Base-by-base conservation (phyloP, 2,888 invertebrate species). In the Drosophila algonquin region DNA sequence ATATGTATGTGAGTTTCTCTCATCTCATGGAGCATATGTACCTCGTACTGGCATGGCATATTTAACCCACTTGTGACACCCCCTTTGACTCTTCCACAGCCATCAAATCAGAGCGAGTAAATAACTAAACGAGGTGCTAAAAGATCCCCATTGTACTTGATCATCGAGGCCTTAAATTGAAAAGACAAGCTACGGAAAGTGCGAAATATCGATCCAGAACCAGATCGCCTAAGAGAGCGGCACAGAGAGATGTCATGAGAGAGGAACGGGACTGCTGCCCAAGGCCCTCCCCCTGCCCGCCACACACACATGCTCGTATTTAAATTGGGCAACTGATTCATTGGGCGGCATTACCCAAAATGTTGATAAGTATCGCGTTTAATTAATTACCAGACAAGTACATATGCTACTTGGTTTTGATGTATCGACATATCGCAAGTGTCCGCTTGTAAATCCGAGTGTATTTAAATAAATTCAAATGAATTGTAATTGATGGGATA, bases 391-490 rank as follows among this genome's bases (percentile, higher is more conserved):
- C 57, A 69, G 71, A 69, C 77, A 75, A 73, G 77, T 72, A 35
- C 50, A 18, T 27, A 63, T 68, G 53, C 54, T 78, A 70, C 65
- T 76, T 80, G 73, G 54, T 61, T 55, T 59, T 74, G 77, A 63
- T 63, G 74, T 76, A 81, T 73, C 77, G 70, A 61, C 54, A n/a
- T 27, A 51, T 56, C 47, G 51, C 48, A 73, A 53, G 68, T 63
- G 64, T 52, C 52, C 62, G 57, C 70, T 67, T 57, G 58, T 62
- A 76, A 72, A 84, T 80, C 85, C 80, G 69, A 81, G 85, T 80
- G 85, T 80, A 85, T 85, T 87, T 87, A 87, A 85, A 85, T 87
- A 85, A 85, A 87, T 87, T 81, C 71, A 87, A 84, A 87, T 82
- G 57, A 85, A 85, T 82, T 87, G 81, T 82, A 85, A 85, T 85